These are phyloP conservation scores for Aphelinus certus DNA, from an alignment of 1,140 invertebrate genomes.

Conservation along the genomic window DNA sequence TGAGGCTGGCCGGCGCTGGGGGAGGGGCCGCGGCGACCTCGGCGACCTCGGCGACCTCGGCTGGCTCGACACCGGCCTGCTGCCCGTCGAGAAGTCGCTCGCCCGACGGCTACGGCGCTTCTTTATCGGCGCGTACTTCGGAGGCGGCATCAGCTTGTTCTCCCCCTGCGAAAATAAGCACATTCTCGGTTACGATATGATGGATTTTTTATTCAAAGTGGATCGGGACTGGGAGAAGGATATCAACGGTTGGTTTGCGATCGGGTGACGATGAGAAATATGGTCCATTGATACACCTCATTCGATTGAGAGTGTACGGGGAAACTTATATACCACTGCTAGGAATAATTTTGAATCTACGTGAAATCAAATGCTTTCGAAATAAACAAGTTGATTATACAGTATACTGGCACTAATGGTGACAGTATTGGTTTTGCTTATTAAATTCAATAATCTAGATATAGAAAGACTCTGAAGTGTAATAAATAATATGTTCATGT, in stretches of 20 bases:
- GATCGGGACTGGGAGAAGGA: no score
- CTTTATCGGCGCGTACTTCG: constrained; percentile 72
- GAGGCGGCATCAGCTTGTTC: constrained; percentile 74
- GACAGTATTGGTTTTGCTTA: background rate
- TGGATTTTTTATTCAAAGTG: no score
- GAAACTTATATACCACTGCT: no score
- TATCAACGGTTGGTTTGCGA: no score
- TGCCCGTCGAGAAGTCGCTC: constrained; percentile 62
- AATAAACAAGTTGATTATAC: no score
- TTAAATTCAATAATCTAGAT: constrained; percentile 15
- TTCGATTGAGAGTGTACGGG: background rate
- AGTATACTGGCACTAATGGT: no score
- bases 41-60: constrained; percentile 36
- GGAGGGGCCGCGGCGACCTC: constrained; percentile 55
- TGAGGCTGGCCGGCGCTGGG: constrained; percentile 49
- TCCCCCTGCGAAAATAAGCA: constrained; percentile 53
- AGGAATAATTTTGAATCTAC: no score
- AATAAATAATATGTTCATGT: background rate
- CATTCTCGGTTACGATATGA: background rate
- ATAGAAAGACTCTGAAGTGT: constrained; percentile 19
- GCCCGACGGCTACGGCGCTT: constrained; percentile 72
- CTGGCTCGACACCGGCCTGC: constrained; percentile 28
- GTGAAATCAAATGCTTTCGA: no score
- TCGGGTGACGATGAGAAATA: no score
- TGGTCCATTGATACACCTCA: no score